Base-by-base conservation (phyloP, 2,797 vertebrate species). In the Sebastes ruberrimus region DNA sequence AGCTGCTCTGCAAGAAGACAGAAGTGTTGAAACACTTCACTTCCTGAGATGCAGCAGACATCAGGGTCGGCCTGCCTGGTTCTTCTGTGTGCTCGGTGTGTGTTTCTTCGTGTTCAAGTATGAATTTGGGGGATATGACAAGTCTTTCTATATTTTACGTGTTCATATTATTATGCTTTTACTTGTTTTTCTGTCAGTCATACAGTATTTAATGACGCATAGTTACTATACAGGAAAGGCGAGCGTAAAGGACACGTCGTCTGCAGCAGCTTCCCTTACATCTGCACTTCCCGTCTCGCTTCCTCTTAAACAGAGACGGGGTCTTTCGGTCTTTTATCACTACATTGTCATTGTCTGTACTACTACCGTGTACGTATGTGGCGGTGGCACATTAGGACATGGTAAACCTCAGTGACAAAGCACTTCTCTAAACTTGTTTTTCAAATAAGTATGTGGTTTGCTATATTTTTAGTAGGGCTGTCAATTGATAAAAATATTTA, bases 1-100 rank as follows among this genome's bases (percentile, higher is more conserved):
- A 90, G 90, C 90, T 90, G 87, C 86, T 86, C 57, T 49, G 70
- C n/a, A 9, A 85, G 59, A 71, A 85, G 89, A 87, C 85, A 90
- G 76, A 80, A 86, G 81, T 94, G 92, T 92, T 78, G 88, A 89
- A 92, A 92, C 69, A 88, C 82, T 90, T 84, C 63, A 72, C 78
- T 94, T 93, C 88, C 92, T 89, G 81, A 87, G 78, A 84, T 25
- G 76, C 76, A 78, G 64, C 71, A 83, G 62, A 85, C 76, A 78
- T 35, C 52, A 30, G 5, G 3, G 14, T 77, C 57, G 22, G 66
- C 65, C 80, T 27, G 63, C 71, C 25, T 22, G 25, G 4, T 32
- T 70, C 8, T 57, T 60, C 10, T 10, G 66, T 68, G 59, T 81
- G 42, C 76, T 63, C 14, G 25, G n/a, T 67, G 64, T 74, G 56